Percentiles rank a stretch among this genome's conserved stretches.
Conservation (phyloP, 2,797 vertebrate genomes). For the Brachyalestes nurse region DNA sequence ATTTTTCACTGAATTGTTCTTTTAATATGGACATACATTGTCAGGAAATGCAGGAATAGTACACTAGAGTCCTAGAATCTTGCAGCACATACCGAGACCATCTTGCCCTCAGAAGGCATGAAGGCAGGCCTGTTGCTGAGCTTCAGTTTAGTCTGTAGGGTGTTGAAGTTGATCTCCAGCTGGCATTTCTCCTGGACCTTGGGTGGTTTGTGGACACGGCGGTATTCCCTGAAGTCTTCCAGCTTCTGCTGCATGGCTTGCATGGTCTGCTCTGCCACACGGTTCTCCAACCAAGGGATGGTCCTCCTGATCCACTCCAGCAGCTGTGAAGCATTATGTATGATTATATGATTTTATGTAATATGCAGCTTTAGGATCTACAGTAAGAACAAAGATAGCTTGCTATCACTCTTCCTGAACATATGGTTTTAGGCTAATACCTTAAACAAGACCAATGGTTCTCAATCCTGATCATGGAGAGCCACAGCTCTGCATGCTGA, state of each 20-base stretch:
- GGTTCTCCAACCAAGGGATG: slow-evolving; percentile 92
- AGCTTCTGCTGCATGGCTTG: slow-evolving; percentile 89
- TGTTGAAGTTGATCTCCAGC: slow-evolving; percentile 86
- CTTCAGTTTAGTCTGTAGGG: slow-evolving; percentile 83
- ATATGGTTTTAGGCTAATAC: no score
- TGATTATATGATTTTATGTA: background rate
- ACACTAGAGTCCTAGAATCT: background rate
- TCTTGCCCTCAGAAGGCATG: slow-evolving; percentile 93
- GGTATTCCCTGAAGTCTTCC: slow-evolving; percentile 90
- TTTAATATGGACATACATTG: background rate
- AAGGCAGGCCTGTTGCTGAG: slow-evolving; percentile 91
- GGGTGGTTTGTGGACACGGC: slow-evolving; percentile 88
- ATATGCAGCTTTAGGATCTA: background rate
- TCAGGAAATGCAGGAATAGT: background rate
- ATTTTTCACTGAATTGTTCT: no score
- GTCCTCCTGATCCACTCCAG: slow-evolving; percentile 91
- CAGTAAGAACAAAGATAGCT: background rate
- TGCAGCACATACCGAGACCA: slow-evolving; percentile 82
- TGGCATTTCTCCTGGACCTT: slow-evolving; percentile 86
- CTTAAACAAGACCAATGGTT: no score
- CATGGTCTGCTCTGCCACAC: slow-evolving; percentile 84
- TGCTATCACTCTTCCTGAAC: background rate
- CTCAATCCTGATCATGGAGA: no score
- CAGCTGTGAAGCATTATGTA: slow-evolving; percentile 70
- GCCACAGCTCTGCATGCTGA: no score